Conservation (phyloP, 1,140 invertebrate genomes). For the Drosophila punjabiensis region DNA sequence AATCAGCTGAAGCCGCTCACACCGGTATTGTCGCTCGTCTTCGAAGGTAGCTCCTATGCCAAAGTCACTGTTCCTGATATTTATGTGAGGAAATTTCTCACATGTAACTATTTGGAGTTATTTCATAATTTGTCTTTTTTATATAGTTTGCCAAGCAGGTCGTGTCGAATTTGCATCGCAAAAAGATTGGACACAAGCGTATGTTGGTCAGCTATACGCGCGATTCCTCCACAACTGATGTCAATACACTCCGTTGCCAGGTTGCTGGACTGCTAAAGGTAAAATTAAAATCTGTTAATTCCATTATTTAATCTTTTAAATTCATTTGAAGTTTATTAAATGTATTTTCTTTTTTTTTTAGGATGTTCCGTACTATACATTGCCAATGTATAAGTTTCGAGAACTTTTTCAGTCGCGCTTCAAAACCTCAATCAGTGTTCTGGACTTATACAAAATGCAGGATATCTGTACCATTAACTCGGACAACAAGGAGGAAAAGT, state of each 20-base stretch:
- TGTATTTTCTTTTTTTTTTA: constrained; percentile 36
- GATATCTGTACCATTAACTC: constrained; percentile 92
- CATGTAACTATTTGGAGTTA: neutral
- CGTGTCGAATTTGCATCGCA: constrained; percentile 93
- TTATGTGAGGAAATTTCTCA: constrained; percentile 61
- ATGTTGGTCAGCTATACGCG: constrained; percentile 92
- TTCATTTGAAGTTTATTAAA: neutral
- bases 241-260: constrained; percentile 89
- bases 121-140: neutral
- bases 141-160: constrained; percentile 89
- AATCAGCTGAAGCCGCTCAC: constrained; percentile 83
- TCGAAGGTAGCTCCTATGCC: constrained; percentile 79
- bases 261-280: constrained; percentile 88
- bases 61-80: constrained; percentile 84
- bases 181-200: constrained; percentile 93
- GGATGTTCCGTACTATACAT: constrained; percentile 91
- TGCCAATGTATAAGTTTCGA: constrained; percentile 94
- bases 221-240: constrained; percentile 87
- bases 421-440: constrained; percentile 91
- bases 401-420: constrained; percentile 94
- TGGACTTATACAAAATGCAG: constrained; percentile 92
- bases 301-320: neutral
- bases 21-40: constrained; percentile 76
- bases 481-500: constrained; percentile 89
- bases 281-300: neutral